Evolutionary conservation across 2,888 invertebrate species (phyloP).

Genomic region (Pterobdella sp.): DNA sequence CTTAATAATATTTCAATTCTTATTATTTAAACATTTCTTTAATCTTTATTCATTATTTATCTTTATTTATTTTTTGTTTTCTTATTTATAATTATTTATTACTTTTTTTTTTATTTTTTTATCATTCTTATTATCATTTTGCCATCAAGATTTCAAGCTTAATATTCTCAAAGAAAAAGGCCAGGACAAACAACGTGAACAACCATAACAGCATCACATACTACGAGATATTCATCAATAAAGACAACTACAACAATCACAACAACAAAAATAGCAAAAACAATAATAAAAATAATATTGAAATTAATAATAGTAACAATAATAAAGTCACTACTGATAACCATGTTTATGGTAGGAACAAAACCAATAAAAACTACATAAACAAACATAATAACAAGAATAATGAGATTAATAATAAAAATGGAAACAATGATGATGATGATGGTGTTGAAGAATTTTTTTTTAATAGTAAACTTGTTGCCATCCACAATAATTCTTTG

Average conservation of each 20-base stretch:
- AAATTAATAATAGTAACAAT: background rate
- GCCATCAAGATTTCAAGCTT: background rate
- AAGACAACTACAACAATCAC: slow-evolving; percentile 1
- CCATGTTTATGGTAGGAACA: background rate
- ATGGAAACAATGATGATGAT: slow-evolving; percentile 10
- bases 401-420: background rate
- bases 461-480: background rate
- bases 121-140: background rate
- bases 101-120: background rate
- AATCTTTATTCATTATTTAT: background rate
- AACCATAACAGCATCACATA: background rate
- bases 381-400: background rate
- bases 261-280: slow-evolving; percentile 14
- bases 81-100: background rate
- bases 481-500: background rate
- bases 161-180: background rate
- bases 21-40: too few species aligned
- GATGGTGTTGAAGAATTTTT: background rate
- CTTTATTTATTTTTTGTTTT: background rate
- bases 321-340: background rate
- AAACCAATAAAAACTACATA: background rate
- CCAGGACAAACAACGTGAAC: background rate
- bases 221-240: background rate
- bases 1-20: too few species aligned
- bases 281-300: background rate